A percentile compares a stretch with the other conserved stretches of the same genome.
phyloP scores from a whole-genome alignment of 1,140 invertebrate species.

The Rhagoletis pomonella region DNA sequence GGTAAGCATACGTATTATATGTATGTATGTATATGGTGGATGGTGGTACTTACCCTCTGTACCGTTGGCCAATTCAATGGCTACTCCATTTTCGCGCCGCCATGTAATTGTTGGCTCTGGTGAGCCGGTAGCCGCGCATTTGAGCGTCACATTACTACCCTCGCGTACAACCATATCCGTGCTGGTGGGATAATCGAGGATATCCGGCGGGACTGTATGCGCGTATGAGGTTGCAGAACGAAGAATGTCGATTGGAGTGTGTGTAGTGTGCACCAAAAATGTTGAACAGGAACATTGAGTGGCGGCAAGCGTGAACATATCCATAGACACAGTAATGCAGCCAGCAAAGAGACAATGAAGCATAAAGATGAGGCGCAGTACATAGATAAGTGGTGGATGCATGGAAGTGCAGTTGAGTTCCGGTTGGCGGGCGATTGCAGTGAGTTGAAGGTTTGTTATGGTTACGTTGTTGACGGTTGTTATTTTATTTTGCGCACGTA shows the following conservation, averaged over 20 bases:
- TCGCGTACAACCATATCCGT: slow-evolving; percentile 91
- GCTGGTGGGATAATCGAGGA: slow-evolving; percentile 89
- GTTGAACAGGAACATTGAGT: not conserved
- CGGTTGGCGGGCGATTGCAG: not conserved
- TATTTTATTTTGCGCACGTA: too few relatives aligned
- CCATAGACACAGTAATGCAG: not conserved
- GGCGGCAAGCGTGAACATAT: not conserved
- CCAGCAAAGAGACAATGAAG: slow-evolving; percentile 36
- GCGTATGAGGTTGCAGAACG: not conserved
- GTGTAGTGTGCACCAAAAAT: not conserved
- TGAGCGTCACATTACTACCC: slow-evolving; percentile 88
- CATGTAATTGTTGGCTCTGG: slow-evolving; percentile 89
- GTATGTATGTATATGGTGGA: not conserved
- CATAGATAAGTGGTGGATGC: slow-evolving; percentile 32
- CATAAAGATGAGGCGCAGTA: slow-evolving; percentile 21
- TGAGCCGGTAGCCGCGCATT: slow-evolving; percentile 89
- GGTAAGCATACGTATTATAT: not conserved
- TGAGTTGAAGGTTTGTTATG: not conserved
- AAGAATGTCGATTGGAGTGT: too few relatives aligned
- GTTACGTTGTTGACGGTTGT: too few relatives aligned
- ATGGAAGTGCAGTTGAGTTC: slow-evolving; percentile 47
- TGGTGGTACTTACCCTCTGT: slow-evolving; percentile 68
- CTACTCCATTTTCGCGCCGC: slow-evolving; percentile 86
- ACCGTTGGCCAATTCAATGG: slow-evolving; percentile 77
- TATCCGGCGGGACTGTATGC: slow-evolving; percentile 89